Evolutionary conservation across 2,888 invertebrate species (phyloP), one percentile per base, ranked within the genome.

Genomic region (Odontothrips loti): DNA sequence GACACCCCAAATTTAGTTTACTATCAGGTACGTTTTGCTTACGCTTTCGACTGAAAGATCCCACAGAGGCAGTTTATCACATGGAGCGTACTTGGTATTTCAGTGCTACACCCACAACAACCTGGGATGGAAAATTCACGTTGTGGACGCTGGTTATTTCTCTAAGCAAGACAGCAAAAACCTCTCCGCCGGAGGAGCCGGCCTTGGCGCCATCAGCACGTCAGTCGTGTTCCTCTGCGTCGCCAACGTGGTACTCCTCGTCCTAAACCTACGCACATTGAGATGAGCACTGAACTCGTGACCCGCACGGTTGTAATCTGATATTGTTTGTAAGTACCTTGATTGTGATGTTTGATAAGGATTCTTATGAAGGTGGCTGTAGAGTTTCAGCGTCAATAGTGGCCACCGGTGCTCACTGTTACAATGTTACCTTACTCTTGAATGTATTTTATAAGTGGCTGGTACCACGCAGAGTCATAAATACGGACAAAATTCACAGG

Each of bases 61-160:
- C 34, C 34, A 43, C 34, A 43, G 6, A 58, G 51, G 51, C 17
- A 58, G 15, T 58, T 43, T 43, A 43, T 6, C 34, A 15, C 11
- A n/a, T 17, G 2, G 6, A 11, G 47, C 23, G n/a, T 79, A 80
- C 79, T 83, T 84, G 27, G 81, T 84, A 83, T 82, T 89, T 23
- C 89, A 97, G 97, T 97, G 96, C 88, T 97, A 95, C 89, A 93
- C 94, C n/a, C 96, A 97, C 89, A 94, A 92, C 84, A 94, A 96
- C 87, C 89, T 97, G 47, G 97, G 97, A 80, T 97, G 96, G 96
- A 97, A 96, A 87, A 96, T 97, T 84, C 92, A 95, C 87, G 94
- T 97, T 3, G 92, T 95, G 17, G 93, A 96, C 85, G 91, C 92
- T 0, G 94, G 93, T 12, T 88, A 87, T 84, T 87, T 87, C 4